These are phyloP conservation scores for Danio choprae DNA, from an alignment of 2,797 vertebrate species.

Conservation along the genomic window DNA sequence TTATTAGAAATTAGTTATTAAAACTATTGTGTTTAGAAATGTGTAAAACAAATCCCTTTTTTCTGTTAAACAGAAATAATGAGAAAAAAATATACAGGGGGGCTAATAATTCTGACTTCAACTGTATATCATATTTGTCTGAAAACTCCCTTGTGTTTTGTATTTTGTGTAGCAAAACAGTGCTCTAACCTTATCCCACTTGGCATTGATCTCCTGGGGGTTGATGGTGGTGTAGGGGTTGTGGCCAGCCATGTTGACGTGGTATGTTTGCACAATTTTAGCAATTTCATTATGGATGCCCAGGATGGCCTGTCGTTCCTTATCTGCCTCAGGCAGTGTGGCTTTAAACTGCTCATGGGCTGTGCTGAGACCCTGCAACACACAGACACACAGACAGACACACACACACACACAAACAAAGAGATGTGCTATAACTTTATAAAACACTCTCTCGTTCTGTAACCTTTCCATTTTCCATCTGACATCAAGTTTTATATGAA, in stretches of 20 bases:
- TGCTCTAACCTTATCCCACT: constrained; percentile 92
- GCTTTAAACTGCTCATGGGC: constrained; percentile 99
- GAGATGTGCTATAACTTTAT: neutral
- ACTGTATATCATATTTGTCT: neutral
- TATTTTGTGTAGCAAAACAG: neutral
- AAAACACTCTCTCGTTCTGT: neutral
- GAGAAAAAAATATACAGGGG: no score
- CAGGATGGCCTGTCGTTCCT: constrained; percentile 93
- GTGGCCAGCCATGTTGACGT: constrained; percentile 93
- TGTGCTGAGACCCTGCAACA: constrained; percentile 88
- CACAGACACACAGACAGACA: constrained; percentile 34
- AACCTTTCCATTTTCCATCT: neutral
- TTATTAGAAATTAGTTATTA: no score
- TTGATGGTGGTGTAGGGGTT: constrained; percentile 97
- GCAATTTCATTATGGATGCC: constrained; percentile 97
- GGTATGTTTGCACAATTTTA: constrained; percentile 98
- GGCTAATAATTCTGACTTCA: no score
- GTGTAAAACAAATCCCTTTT: no score
- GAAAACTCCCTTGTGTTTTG: constrained; percentile 14
- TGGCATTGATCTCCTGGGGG: constrained; percentile 93
- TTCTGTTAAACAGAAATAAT: no score
- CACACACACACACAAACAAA: constrained; percentile 31
- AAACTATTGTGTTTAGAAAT: no score
- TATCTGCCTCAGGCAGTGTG: constrained; percentile 95
- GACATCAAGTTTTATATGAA: neutral